Evolutionary conservation across 2,797 vertebrate genomes (phyloP).

Genomic region (Poecilia picta): DNA sequence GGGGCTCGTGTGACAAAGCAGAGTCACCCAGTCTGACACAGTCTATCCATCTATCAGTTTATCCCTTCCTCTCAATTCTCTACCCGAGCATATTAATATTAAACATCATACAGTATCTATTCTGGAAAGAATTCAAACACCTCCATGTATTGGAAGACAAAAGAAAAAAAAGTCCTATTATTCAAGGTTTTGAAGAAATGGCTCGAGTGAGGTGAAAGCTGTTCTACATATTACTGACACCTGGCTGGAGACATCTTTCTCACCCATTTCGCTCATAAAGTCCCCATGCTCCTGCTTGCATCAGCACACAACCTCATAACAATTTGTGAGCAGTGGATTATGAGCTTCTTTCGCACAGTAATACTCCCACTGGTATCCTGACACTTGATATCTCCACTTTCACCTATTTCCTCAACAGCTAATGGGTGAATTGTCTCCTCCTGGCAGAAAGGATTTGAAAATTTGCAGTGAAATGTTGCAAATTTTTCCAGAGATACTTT

Average conservation of each 20-base stretch:
- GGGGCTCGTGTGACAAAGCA: conserved; percentile 68
- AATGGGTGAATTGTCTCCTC: conserved; percentile 22
- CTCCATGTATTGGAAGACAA: not conserved
- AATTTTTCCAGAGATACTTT: conserved; percentile 14
- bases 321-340: conserved; percentile 79
- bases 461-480: conserved; percentile 38
- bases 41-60: conserved; percentile 29
- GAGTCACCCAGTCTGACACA: conserved; percentile 49
- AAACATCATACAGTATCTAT: not conserved
- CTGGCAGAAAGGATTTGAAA: conserved; percentile 23
- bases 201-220: conserved; percentile 3
- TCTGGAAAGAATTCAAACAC: not conserved
- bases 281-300: conserved; percentile 60
- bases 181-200: conserved; percentile 3
- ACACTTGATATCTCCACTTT: conserved; percentile 55
- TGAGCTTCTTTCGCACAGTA: conserved; percentile 65
- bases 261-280: conserved; percentile 61
- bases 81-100: conserved; percentile 1
- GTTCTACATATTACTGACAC: conserved; percentile 51
- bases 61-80: conserved; percentile 7
- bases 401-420: conserved; percentile 16
- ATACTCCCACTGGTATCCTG: conserved; percentile 51
- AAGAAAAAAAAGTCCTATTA: not conserved
- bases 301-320: conserved; percentile 75
- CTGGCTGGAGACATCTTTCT: conserved; percentile 44